Percentiles rank a stretch among this genome's conserved stretches.
These are phyloP conservation scores for Aphaenogaster rudis DNA, from an alignment of 1,140 invertebrate species.

Conservation along the genomic window DNA sequence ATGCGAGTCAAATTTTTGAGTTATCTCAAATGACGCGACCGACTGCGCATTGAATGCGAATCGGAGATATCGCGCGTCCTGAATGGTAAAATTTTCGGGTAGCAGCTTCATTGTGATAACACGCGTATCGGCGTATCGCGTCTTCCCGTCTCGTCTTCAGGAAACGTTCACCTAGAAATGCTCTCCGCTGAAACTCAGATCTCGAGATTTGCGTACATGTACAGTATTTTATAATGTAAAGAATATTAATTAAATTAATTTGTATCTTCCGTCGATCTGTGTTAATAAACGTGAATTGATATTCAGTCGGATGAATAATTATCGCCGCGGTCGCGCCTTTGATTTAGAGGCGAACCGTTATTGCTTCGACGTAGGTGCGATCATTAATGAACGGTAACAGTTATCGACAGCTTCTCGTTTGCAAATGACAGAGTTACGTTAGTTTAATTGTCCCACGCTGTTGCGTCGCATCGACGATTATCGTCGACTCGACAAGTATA, in stretches of 20 bases:
- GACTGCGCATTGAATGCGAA: background rate
- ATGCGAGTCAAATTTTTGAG: constrained; percentile 29
- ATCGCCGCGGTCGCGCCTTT: background rate
- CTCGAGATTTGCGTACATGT: constrained; percentile 35
- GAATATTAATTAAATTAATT: constrained; percentile 31
- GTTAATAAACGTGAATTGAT: constrained; percentile 39
- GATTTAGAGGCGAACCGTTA: background rate
- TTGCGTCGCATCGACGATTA: background rate
- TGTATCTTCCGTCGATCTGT: constrained; percentile 21
- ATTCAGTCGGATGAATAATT: constrained; percentile 20
- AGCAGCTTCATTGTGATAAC: constrained; percentile 6
- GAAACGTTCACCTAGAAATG: background rate
- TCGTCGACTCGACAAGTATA: background rate
- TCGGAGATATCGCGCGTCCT: background rate
- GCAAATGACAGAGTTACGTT: background rate
- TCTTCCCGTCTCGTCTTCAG: background rate
- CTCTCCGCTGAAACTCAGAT: constrained; percentile 1
- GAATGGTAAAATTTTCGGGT: constrained; percentile 6
- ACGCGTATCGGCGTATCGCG: background rate
- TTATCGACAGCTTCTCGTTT: constrained; percentile 30
- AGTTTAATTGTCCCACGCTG: background rate
- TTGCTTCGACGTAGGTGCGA: background rate
- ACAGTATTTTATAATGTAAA: constrained; percentile 24
- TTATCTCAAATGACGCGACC: background rate
- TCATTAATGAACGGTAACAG: constrained; percentile 22